A percentile compares a stretch with the other conserved stretches of the same genome.
Conservation (phyloP, 2,888 invertebrate species). For the Drosophila mimica region DNA sequence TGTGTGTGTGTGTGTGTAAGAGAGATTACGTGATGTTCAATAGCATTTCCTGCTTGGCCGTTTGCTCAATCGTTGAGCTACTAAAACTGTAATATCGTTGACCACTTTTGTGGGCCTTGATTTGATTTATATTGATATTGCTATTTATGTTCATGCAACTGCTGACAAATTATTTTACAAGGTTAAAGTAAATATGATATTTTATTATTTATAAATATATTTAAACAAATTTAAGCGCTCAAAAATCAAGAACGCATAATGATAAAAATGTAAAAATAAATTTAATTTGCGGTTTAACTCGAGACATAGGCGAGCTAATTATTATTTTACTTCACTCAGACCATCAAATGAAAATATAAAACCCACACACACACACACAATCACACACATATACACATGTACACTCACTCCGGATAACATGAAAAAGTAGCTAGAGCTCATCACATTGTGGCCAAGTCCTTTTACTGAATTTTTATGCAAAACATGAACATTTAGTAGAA, state of each 20-base stretch:
- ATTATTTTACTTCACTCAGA: conserved; percentile 36
- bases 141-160: conserved; percentile 45
- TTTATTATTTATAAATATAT: neutral
- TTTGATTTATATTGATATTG: conserved; percentile 73
- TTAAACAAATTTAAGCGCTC: neutral
- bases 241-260: conserved; percentile 32
- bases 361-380: conserved; percentile 13
- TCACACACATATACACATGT: conserved; percentile 8
- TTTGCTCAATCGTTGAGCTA: conserved; percentile 43
- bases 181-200: conserved; percentile 18
- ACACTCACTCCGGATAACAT: conserved; percentile 3
- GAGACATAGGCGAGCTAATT: conserved; percentile 50
- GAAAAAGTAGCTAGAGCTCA: conserved; percentile 36
- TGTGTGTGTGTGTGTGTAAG: conserved; percentile 4
- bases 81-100: conserved; percentile 46
- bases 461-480: conserved; percentile 80
- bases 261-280: conserved; percentile 33
- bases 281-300: conserved; percentile 44
- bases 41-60: conserved; percentile 71
- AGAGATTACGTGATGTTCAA: conserved; percentile 74
- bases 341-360: conserved; percentile 53
- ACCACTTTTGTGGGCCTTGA: conserved; percentile 48
- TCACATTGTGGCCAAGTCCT: conserved; percentile 54
- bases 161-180: conserved; percentile 63
- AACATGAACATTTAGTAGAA: conserved; percentile 83